These are phyloP conservation scores for Syngnathoides biaculeatus DNA, from an alignment of 2,113 vertebrate species.

Conservation along the genomic window DNA sequence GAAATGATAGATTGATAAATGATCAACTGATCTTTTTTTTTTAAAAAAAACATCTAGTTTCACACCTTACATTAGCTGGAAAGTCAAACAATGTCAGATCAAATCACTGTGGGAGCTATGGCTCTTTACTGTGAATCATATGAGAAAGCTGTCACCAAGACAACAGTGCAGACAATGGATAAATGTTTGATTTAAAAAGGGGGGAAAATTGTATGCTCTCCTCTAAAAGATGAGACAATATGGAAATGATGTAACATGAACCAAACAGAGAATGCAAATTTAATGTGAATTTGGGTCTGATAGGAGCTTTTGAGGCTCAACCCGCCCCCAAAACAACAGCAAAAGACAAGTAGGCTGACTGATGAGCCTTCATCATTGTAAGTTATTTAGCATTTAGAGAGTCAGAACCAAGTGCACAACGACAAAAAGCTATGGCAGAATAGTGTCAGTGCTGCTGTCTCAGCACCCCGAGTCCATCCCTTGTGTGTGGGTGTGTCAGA, in stretches of 20 bases:
- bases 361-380: conserved; percentile 16
- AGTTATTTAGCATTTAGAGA: not conserved
- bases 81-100: not conserved
- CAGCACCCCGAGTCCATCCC: too few relatives aligned
- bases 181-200: conserved; percentile 18
- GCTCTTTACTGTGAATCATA: not conserved
- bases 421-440: conserved; percentile 1
- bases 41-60: not conserved
- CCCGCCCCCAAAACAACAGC: too few relatives aligned
- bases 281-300: conserved; percentile 9
- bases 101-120: not conserved
- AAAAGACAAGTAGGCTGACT: too few relatives aligned
- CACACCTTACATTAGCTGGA: not conserved
- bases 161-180: not conserved
- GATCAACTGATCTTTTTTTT: too few relatives aligned
- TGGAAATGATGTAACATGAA: not conserved
- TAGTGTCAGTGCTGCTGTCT: not conserved
- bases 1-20: not conserved
- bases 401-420: not conserved
- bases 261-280: conserved; percentile 7
- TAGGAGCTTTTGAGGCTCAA: conserved; percentile 7
- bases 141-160: not conserved
- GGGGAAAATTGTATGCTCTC: not conserved
- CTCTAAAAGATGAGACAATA: not conserved
- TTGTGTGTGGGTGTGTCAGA: too few relatives aligned